Conservation (phyloP, 2,113 vertebrate genomes). For the Vombatus ursinus region DNA sequence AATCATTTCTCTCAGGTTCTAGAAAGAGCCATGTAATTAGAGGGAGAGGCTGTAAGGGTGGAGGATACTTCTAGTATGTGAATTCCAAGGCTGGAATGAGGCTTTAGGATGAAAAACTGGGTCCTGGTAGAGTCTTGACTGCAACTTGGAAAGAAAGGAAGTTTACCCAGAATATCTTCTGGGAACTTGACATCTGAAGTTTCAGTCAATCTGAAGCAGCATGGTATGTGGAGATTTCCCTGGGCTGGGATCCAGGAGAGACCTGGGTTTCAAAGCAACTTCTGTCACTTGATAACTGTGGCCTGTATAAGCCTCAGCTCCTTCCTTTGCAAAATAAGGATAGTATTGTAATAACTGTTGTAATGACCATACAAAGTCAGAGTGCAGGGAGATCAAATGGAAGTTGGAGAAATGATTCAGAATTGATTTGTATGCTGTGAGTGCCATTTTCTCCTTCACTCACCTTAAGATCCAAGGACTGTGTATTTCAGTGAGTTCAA, state of each 20-base stretch:
- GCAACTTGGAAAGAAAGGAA: neutral
- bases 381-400: neutral
- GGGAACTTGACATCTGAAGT: neutral
- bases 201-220: neutral
- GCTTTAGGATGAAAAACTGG: neutral
- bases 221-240: neutral
- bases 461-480: neutral
- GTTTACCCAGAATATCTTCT: neutral
- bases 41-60: neutral
- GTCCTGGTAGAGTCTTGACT: neutral
- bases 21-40: neutral
- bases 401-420: neutral
- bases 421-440: neutral
- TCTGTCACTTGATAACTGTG: neutral
- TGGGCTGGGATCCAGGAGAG: neutral
- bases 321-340: neutral
- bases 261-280: neutral
- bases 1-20: neutral
- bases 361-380: neutral
- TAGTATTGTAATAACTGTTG: neutral
- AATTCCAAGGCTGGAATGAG: neutral
- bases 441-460: neutral
- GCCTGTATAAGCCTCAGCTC: neutral
- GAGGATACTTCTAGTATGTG: neutral
- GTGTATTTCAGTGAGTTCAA: neutral